A percentile compares a stretch with the other conserved stretches of the same genome.
Evolutionary conservation across 2,888 invertebrate species (phyloP).

Genomic region (Mellilla xanthometata): DNA sequence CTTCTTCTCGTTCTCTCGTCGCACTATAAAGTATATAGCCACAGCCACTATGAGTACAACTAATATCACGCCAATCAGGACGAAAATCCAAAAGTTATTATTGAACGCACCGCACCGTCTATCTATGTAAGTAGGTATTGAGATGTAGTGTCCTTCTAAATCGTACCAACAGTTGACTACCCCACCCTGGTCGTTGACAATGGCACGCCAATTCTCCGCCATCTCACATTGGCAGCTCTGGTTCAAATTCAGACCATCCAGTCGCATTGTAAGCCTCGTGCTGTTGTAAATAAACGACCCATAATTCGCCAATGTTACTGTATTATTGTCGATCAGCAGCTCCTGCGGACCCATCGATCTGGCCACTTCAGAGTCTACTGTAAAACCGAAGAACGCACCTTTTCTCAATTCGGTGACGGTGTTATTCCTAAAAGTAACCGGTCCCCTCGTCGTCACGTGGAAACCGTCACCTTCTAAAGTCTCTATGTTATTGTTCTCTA

Average conservation of each 20-base stretch:
- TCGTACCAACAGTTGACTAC: conserved; percentile 68
- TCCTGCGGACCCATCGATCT: conserved; percentile 70
- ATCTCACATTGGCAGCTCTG: conserved; percentile 82
- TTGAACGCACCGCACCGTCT: conserved; percentile 69
- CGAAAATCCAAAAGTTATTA: conserved; percentile 73
- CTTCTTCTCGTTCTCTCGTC: conserved; percentile 78
- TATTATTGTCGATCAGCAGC: conserved; percentile 85
- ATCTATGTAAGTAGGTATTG: conserved; percentile 65
- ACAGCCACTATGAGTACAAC: conserved; percentile 73
- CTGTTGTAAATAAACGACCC: conserved; percentile 83
- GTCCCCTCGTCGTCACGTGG: conserved; percentile 82
- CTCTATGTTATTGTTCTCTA: conserved; percentile 83
- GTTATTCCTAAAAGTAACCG: conserved; percentile 86
- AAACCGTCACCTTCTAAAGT: conserved; percentile 86
- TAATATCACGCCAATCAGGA: conserved; percentile 70
- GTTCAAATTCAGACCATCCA: conserved; percentile 83
- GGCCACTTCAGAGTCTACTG: conserved; percentile 70
- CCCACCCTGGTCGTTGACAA: conserved; percentile 60
- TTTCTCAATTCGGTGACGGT: conserved; percentile 79
- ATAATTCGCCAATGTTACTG: conserved; percentile 78
- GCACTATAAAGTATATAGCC: conserved; percentile 69
- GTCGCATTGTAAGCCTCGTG: conserved; percentile 77
- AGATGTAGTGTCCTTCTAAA: conserved; percentile 60
- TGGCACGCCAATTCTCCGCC: conserved; percentile 61
- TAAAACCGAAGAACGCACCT: conserved; percentile 85